Base-by-base conservation (phyloP, 1,140 invertebrate genomes). In the Goniozus legneri region DNA sequence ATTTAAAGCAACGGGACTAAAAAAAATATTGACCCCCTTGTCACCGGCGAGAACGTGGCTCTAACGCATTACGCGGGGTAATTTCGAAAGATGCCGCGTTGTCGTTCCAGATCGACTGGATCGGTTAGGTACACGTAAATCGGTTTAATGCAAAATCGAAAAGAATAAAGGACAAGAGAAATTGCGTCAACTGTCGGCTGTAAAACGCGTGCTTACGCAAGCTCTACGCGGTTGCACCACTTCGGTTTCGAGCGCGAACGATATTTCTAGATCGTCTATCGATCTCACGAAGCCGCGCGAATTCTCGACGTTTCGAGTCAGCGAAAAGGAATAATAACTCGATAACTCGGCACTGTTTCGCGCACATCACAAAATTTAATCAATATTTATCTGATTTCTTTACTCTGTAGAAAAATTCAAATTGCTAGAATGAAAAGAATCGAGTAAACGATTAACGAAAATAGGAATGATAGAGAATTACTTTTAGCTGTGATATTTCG, bases 211-310 rank as follows among this genome's bases (percentile, higher is more conserved):
- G 4, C 4, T 27, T 27, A 27, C 10, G 10, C 13, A 33, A 14
- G 39, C 56, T 57, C 50, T 54, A 57, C 44, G 54, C 52, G 56
- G 49, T 60, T 61, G 52, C 56, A 49, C 41, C 58, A 58, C 31
- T 34, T n/a, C n/a, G 41, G 49, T 41, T 37, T 38, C 45, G 48
- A 27, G 43, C 31, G 40, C 30, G 47, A n/a, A n/a, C 46, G 64
- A 61, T 64, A 67, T 69, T 69, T 66, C 63, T 67, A 67, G 65
- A 66, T 56, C 65, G 32, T 40, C 21, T 6, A 41, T 27, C 2
- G 24, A 30, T 30, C 13, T 49, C 22, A 16, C 18, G 33, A 20
- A 16, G 27, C 31, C 19, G 1, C 39, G 21, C 13, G 40, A 13
- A 21, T 4, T 10, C 24, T 13, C 19, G 39, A 35, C n/a, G 33